These are phyloP conservation scores for Gorsachius magnificus DNA, from an alignment of 2,797 vertebrate genomes.

Conservation along the genomic window DNA sequence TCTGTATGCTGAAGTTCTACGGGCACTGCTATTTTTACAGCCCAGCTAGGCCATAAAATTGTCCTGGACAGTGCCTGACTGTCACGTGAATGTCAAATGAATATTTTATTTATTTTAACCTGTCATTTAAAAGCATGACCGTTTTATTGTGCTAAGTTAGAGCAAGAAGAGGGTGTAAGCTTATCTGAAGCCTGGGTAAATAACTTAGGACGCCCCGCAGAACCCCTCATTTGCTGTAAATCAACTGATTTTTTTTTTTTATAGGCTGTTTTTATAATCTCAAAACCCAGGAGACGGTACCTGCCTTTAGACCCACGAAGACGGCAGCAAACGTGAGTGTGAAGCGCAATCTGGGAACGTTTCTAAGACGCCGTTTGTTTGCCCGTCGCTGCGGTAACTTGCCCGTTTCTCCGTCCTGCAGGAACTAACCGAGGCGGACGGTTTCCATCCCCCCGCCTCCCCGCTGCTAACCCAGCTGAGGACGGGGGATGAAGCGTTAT, in stretches of 20 bases:
- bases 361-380: neutral
- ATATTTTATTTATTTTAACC: neutral
- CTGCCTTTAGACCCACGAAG: neutral
- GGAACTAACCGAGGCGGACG: neutral
- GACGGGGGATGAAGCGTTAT: accelerated
- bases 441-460: no score
- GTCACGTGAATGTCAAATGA: neutral
- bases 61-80: neutral
- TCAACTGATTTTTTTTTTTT: accelerated
- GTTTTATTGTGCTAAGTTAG: neutral
- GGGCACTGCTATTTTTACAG: neutral
- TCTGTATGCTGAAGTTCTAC: neutral
- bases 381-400: neutral
- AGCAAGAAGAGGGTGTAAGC: neutral
- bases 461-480: accelerated
- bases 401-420: neutral
- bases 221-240: neutral
- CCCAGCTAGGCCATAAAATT: neutral
- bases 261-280: neutral
- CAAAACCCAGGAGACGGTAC: neutral
- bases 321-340: neutral
- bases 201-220: neutral
- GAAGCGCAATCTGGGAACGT: accelerated
- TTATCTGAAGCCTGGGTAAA: neutral
- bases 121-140: neutral